Base-by-base conservation (phyloP, 2,113 vertebrate genomes). In the Pelmatolapia mariae region DNA sequence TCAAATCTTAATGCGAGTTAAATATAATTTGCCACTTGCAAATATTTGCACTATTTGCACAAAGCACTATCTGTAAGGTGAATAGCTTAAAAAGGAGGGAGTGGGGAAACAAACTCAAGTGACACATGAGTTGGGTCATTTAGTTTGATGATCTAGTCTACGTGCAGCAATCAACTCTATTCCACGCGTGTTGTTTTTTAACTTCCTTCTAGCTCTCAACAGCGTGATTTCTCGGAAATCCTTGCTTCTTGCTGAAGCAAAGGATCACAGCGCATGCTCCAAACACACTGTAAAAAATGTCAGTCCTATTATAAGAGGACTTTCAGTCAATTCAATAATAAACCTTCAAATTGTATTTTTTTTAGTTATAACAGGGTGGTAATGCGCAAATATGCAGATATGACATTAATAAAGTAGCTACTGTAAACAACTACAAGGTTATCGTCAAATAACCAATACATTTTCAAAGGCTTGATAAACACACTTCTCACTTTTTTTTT, bases 161-260 rank as follows among this genome's bases (percentile, higher is more conserved):
- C 80, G 86, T 93, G 88, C 83, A 31, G 2, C 3, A 16, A 12
- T 2, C 15, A 6, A 1, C 2, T 3, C 3, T 26, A 8, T 12
- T 19, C 15, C 22, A 10, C 8, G 29, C 6, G 0, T 81, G 50
- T 68, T 81, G 10, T 73, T 71, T 10, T 68, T 68, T 2, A 47
- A 92, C 93, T 95, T 95, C 93, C 93, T 84, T 10, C 73, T 94
- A 84, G 22, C 84, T 0, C 11, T 80, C 24, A 90, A 11, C 83
- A n/a, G n/a, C 83, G 8, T 94, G 93, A 95, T 87, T 95, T 95
- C 93, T 85, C 68, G 87, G 91, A 95, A 95, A 94, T 33, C 57
- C 57, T 33, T 33, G 59, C 59, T 61, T 4, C 29, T 8, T 16
- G 47, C 43, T 3, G 13, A 6, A 22, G 0, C 1, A 4, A 12